Base-by-base conservation (phyloP, 2,797 vertebrate genomes). In the Sarcoramphus papa region DNA sequence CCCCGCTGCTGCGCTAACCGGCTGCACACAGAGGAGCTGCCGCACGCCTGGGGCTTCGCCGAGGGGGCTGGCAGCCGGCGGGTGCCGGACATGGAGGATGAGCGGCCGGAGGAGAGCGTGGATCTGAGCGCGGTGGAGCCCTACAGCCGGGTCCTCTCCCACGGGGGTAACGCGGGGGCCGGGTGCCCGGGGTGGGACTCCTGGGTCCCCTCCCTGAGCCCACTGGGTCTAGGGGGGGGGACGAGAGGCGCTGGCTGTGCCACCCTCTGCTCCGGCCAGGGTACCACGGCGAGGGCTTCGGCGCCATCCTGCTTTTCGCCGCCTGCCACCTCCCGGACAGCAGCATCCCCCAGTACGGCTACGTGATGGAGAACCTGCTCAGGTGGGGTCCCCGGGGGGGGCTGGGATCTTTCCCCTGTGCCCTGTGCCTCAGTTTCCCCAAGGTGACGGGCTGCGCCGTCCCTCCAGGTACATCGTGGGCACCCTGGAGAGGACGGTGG, bases 351-450 rank as follows among this genome's bases (percentile, higher is more conserved):
- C 83, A 98, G 93, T 99, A 99, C 6, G 88, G 98, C 20, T 99
- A 99, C 10, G 94, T 99, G 80, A 99, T 99, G 99, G 99, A 99
- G 64, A 98, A 99, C 95, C 97, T 99, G 70, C 99, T 99, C 96
- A 98, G 98, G 99, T 54, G 40, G 50, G 67, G 28, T 17, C n/a
- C 17, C 24, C 3, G 1, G 7, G 35, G 4, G 4, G 6, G 12
- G 47, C 10, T 7, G 2, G 37, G 56, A 14, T 10, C 40, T 41
- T 28, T 17, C 27, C 53, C 43, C 7, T 1, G 1, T 5, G 2
- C n/a, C 35, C 63, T 0, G 4, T 56, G 88, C 79, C 64, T 77
- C 79, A 21, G 57, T 77, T 77, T 77, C 73, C 79, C 50, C 65
- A 21, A 20, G 41, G n/a, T n/a, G 48, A 54, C 3, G 6, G 28